Conservation (phyloP, 2,888 invertebrate species). For the Pardosa pseudoannulata region DNA sequence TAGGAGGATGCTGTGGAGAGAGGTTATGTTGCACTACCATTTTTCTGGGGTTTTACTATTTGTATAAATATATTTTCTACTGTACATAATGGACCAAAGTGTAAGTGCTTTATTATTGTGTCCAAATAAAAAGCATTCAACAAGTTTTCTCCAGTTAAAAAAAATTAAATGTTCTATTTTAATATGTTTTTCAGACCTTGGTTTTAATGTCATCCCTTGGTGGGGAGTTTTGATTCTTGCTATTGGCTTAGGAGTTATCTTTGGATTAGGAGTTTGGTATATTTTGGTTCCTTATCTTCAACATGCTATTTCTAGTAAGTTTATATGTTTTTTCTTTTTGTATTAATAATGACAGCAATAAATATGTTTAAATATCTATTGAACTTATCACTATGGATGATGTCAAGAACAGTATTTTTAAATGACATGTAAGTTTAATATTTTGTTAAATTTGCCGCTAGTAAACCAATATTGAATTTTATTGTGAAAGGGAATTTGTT, state of each 20-base stretch:
- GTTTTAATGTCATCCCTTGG: conserved; percentile 83
- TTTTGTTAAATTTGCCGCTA: no score
- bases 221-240: conserved; percentile 88
- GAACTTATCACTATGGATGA: no score
- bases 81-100: conserved; percentile 92
- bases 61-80: conserved; percentile 95
- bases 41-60: conserved; percentile 94
- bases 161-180: no score
- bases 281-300: conserved; percentile 79
- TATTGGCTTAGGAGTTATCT: conserved; percentile 83
- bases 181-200: conserved; percentile 80
- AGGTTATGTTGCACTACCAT: conserved; percentile 90
- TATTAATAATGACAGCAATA: no score
- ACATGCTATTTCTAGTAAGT: conserved; percentile 41
- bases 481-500: no score
- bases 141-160: no score
- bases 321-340: no score
- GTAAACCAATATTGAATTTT: no score
- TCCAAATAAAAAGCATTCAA: no score
- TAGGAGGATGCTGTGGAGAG: conserved; percentile 85
- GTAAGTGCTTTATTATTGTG: conserved; percentile 32
- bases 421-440: no score
- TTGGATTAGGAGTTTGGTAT: conserved; percentile 85
- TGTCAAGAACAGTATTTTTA: no score
- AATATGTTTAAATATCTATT: no score